Conservation (phyloP, 23 tunicate species). For the Trididemnum miniatum region DNA sequence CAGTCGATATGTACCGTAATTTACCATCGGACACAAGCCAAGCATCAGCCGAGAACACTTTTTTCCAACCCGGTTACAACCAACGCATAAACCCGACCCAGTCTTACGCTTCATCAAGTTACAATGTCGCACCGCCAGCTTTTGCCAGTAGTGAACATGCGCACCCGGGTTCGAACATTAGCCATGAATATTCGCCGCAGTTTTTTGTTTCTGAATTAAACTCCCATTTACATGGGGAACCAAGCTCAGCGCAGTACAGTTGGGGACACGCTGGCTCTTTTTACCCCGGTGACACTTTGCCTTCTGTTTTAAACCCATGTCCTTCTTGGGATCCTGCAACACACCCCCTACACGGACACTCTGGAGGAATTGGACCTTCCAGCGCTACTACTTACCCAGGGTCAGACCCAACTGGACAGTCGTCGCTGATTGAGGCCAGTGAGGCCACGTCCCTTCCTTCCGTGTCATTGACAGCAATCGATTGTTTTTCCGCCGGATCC, state of each 20-base stretch:
- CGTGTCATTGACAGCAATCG: conserved; percentile 45
- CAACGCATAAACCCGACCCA: conserved; percentile 19
- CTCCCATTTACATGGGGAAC: background rate
- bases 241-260: conserved; percentile 15
- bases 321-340: conserved; percentile 42
- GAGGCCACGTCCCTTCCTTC: conserved; percentile 16
- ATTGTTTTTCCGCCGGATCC: conserved; percentile 43
- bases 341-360: conserved; percentile 1
- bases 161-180: conserved; percentile 23
- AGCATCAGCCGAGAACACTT: conserved; percentile 24
- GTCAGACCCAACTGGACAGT: background rate
- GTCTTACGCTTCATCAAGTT: conserved; percentile 4
- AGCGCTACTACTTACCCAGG: background rate
- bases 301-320: conserved; percentile 21
- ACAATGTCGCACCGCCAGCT: background rate
- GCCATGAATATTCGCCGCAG: conserved; percentile 36
- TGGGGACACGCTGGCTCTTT: conserved; percentile 38
- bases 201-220: conserved; percentile 30
- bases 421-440: conserved; percentile 17
- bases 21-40: conserved; percentile 46
- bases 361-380: background rate
- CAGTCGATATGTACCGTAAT: conserved; percentile 48
- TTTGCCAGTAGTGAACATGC: conserved; percentile 6
- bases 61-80: conserved; percentile 49
- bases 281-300: conserved; percentile 39